These are phyloP conservation scores for Corythornis vintsioides DNA, from an alignment of 2,113 vertebrate species.

Conservation along the genomic window DNA sequence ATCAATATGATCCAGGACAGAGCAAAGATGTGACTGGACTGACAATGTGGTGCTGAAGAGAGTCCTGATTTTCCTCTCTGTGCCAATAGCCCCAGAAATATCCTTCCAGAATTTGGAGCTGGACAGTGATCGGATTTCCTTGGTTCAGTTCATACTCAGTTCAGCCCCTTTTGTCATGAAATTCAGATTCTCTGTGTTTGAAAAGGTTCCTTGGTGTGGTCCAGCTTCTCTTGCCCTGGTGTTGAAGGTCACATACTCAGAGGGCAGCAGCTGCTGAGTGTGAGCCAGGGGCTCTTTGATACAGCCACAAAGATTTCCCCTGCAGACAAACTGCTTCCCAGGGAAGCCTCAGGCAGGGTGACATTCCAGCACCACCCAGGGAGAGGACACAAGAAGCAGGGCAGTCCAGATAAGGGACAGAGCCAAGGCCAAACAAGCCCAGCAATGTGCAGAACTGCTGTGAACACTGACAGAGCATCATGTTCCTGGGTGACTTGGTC, in stretches of 20 bases:
- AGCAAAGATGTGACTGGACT: not conserved
- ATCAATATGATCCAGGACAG: not conserved
- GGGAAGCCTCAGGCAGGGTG: not conserved
- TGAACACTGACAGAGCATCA: accelerated
- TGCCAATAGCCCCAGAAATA: not conserved
- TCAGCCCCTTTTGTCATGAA: not conserved
- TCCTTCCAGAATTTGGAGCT: not conserved
- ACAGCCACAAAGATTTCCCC: not conserved
- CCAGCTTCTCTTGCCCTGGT: not conserved
- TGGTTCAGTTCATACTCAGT: not conserved
- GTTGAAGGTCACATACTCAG: accelerated
- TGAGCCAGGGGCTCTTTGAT: accelerated
- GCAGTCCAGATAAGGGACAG: too few species aligned
- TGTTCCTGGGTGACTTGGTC: too few species aligned
- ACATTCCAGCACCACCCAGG: too few species aligned
- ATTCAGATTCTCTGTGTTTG: not conserved
- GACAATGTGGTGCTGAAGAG: not conserved
- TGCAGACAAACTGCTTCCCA: not conserved
- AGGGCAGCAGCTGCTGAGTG: not conserved
- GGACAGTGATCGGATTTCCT: not conserved
- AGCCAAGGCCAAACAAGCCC: not conserved
- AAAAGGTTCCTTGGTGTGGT: too few species aligned
- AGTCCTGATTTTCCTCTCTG: not conserved
- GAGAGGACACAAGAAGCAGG: not conserved
- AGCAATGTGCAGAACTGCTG: not conserved